These are phyloP conservation scores for Pelosia muscerda DNA, from an alignment of 2,888 invertebrate species.

Conservation along the genomic window DNA sequence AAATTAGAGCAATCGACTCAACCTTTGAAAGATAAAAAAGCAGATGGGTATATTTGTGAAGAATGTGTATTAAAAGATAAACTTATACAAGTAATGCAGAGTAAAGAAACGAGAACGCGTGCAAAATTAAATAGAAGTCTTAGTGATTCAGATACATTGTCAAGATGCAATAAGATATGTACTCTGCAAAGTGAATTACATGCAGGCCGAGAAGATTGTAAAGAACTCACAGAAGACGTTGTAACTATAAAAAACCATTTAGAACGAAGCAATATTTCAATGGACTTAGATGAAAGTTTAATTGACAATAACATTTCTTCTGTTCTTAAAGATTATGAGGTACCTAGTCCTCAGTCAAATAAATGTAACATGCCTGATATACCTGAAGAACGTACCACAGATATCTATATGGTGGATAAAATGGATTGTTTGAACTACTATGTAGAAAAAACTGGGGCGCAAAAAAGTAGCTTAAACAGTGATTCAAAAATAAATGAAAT, in stretches of 20 bases:
- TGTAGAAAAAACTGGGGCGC: constrained; percentile 64
- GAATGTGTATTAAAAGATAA: constrained; percentile 62
- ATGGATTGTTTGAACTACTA: constrained; percentile 72
- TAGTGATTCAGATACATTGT: constrained; percentile 74
- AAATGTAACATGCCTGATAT: constrained; percentile 60
- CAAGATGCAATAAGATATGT: constrained; percentile 75
- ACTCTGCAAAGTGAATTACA: constrained; percentile 77
- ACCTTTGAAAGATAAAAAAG: constrained; percentile 32
- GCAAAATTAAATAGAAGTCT: constrained; percentile 72
- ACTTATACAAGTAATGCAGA: constrained; percentile 51
- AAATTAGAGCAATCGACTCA: constrained; percentile 49
- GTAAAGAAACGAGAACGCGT: constrained; percentile 50
- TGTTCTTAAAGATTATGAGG: constrained; percentile 53
- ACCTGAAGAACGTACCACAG: constrained; percentile 59
- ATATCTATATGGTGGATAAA: constrained; percentile 70
- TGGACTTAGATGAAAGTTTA: constrained; percentile 76
- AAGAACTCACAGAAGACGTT: constrained; percentile 77
- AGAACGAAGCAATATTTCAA: constrained; percentile 70
- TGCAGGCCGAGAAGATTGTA: constrained; percentile 78
- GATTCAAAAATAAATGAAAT: constrained; percentile 73
- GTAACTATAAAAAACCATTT: constrained; percentile 79
- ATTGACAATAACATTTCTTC: constrained; percentile 60
- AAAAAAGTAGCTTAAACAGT: constrained; percentile 56
- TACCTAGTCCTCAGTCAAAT: constrained; percentile 47
- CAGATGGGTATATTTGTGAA: constrained; percentile 44